A percentile compares a stretch with the other conserved stretches of the same genome.
Conservation (phyloP, 2,113 vertebrate genomes). For the Chaetorhynchus papuensis region DNA sequence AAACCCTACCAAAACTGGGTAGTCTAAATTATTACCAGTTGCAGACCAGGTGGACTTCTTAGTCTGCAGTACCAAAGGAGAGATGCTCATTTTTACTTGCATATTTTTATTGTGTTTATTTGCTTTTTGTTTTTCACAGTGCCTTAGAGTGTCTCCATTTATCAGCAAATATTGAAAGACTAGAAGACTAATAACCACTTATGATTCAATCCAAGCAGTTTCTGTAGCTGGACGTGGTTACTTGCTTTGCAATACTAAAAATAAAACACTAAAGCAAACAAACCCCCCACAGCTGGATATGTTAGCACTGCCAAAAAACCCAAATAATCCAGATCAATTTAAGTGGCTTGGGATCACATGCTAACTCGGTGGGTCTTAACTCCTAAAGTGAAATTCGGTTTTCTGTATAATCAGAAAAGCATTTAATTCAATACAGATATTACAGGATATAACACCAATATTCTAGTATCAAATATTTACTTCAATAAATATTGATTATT, state of each 20-base stretch:
- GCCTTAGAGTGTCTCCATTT: neutral
- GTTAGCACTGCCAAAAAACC: neutral
- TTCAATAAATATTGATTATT: neutral
- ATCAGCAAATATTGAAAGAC: constrained; percentile 13
- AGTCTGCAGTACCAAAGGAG: neutral
- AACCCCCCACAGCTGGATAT: neutral
- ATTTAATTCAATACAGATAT: neutral
- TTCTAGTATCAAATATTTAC: neutral
- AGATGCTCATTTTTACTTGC: neutral
- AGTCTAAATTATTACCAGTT: neutral
- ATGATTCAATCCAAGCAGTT: neutral
- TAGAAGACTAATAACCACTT: neutral
- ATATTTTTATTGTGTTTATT: neutral
- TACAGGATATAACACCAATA: neutral
- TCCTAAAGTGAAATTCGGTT: neutral
- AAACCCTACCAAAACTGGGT: neutral
- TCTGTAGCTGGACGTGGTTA: neutral
- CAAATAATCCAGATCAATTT: neutral
- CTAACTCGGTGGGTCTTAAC: neutral
- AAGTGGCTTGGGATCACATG: neutral
- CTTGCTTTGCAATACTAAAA: neutral
- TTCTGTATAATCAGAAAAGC: neutral
- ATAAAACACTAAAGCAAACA: neutral
- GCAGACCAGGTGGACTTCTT: neutral
- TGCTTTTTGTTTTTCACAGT: neutral